phyloP scores from a whole-genome alignment of 2,113 vertebrate species.

The Puma concolor region DNA sequence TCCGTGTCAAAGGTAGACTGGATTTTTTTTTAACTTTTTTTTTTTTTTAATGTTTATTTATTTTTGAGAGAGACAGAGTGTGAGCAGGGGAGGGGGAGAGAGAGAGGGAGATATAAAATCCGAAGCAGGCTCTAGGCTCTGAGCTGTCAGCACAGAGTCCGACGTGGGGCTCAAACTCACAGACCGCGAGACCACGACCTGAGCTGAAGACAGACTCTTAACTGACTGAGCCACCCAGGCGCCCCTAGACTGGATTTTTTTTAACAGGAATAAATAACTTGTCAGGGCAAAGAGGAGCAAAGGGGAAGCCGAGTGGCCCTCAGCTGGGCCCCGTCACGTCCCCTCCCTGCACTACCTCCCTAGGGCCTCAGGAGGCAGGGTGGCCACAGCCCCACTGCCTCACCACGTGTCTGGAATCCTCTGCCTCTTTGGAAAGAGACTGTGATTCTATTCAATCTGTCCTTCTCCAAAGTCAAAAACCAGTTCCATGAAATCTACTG shows the following conservation, averaged over 20 bases:
- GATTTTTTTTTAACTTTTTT: neutral
- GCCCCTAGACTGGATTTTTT: neutral
- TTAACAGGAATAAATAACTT: neutral
- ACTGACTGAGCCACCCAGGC: too few relatives aligned
- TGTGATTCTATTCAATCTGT: neutral
- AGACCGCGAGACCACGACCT: too few relatives aligned
- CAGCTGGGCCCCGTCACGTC: neutral
- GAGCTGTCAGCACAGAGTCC: too few relatives aligned
- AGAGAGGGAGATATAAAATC: too few relatives aligned
- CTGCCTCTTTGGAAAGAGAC: neutral
- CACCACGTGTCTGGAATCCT: neutral
- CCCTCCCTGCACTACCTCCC: too few relatives aligned
- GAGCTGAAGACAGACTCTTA: too few relatives aligned
- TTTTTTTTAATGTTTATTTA: too few relatives aligned
- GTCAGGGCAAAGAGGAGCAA: neutral
- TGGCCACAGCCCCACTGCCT: rapidly evolving
- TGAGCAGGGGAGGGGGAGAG: too few relatives aligned
- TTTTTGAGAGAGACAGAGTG: too few relatives aligned
- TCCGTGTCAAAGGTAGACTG: neutral
- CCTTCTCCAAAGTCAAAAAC: neutral
- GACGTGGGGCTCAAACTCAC: too few relatives aligned
- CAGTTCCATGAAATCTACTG: neutral
- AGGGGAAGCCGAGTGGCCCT: neutral
- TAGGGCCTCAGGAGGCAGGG: neutral
- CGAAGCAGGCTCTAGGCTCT: too few relatives aligned